Evolutionary conservation across 2,888 invertebrate genomes (phyloP).

Genomic region (Laothoe populi): DNA sequence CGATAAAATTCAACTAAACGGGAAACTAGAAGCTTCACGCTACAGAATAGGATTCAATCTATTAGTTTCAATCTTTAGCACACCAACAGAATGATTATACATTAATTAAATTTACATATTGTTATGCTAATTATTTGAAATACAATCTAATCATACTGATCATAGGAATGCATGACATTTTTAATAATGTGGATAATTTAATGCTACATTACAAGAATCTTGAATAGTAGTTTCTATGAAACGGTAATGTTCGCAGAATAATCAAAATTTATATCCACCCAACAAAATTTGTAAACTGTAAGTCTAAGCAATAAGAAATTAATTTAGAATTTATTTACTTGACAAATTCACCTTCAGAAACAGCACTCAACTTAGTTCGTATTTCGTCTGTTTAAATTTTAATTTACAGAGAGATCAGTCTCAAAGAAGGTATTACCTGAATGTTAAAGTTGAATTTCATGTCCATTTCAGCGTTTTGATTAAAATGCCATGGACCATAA

Average conservation of each 20-base stretch:
- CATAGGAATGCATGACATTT: no score
- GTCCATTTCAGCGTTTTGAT: background rate
- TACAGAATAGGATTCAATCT: no score
- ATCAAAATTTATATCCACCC: background rate
- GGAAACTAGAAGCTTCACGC: no score
- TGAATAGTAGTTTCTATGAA: no score
- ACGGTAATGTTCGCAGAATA: background rate
- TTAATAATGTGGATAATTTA: no score
- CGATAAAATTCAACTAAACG: no score
- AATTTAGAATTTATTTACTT: conserved; percentile 18
- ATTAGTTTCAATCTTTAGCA: no score
- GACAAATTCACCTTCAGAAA: conserved; percentile 1
- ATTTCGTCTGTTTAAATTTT: conserved; percentile 16
- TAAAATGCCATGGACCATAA: conserved; percentile 2
- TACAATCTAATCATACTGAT: no score
- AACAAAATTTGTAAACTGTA: background rate
- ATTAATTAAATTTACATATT: no score
- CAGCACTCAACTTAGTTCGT: background rate
- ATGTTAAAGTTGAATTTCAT: conserved; percentile 3
- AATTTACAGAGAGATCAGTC: conserved; percentile 9
- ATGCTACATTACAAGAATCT: no score
- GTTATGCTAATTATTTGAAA: no score
- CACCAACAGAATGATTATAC: no score
- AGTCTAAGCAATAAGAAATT: conserved; percentile 1
- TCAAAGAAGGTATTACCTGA: conserved; percentile 13